phyloP scores from a whole-genome alignment of 2,888 invertebrate genomes.

The Pegoplata infirma region DNA sequence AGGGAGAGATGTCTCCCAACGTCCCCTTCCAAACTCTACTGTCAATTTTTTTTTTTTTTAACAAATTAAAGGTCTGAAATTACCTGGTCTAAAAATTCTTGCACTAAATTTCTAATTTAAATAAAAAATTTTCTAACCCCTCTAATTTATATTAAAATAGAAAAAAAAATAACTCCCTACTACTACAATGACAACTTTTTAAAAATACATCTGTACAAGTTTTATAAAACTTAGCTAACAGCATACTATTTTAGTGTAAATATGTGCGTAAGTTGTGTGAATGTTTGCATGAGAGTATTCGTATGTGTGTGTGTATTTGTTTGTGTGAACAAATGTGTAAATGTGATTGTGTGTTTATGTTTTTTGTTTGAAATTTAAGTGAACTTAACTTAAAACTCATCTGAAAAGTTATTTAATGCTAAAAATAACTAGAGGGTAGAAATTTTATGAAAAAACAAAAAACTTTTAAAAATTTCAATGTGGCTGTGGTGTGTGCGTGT shows the following conservation, averaged over 20 bases:
- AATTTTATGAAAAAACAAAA: constrained; percentile 41
- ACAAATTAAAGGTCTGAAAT: too few relatives aligned
- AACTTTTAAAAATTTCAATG: constrained; percentile 42
- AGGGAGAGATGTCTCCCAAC: too few relatives aligned
- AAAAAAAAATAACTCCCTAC: neutral
- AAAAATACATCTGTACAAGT: constrained; percentile 26
- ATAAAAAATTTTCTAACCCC: too few relatives aligned
- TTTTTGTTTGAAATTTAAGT: constrained; percentile 29
- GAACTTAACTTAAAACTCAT: constrained; percentile 30
- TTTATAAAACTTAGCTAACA: constrained; percentile 4
- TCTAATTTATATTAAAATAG: too few relatives aligned
- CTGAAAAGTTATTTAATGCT: constrained; percentile 36
- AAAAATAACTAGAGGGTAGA: constrained; percentile 29
- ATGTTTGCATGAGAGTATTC: neutral
- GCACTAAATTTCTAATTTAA: too few relatives aligned
- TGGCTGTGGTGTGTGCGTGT: neutral
- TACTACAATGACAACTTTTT: constrained; percentile 34
- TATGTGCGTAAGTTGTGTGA: neutral
- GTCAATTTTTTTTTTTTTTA: too few relatives aligned
- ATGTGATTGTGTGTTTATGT: neutral
- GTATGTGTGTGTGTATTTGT: neutral
- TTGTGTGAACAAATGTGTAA: too few relatives aligned
- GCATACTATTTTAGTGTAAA: neutral
- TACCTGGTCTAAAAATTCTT: too few relatives aligned
- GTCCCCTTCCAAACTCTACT: too few relatives aligned